phyloP scores from a whole-genome alignment of 2,113 vertebrate species.

The Hippolais icterina region DNA sequence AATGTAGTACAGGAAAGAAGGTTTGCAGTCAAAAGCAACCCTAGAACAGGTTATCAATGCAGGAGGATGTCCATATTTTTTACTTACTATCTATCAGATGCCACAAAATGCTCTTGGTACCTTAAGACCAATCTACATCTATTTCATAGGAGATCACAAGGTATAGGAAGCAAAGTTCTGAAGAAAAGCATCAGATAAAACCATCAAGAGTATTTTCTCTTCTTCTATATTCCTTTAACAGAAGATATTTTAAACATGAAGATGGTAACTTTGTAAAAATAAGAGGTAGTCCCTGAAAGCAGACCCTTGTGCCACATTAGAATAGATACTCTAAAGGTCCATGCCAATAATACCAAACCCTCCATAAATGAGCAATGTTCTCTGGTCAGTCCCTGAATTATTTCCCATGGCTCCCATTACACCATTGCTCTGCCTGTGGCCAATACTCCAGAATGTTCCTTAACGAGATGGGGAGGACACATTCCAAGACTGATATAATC shows the following conservation, averaged over 20 bases:
- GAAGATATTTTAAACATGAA: not conserved
- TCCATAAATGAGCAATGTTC: not conserved
- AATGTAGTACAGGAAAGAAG: not conserved
- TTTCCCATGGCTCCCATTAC: not conserved
- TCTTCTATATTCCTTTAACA: not conserved
- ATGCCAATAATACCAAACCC: not conserved
- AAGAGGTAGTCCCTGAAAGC: not conserved
- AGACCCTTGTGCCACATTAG: not conserved
- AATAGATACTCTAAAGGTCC: not conserved
- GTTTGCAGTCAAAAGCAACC: not conserved
- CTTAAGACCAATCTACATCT: not conserved
- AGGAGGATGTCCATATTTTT: not conserved
- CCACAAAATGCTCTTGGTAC: not conserved
- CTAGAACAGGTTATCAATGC: not conserved
- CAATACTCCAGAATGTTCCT: not conserved
- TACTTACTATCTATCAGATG: not conserved
- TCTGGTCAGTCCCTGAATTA: not conserved
- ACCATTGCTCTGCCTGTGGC: not conserved
- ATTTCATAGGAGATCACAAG: not conserved
- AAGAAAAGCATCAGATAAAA: not conserved
- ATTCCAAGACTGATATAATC: not conserved
- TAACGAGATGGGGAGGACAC: not conserved
- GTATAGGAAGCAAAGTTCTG: not conserved
- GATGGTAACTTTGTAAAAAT: not conserved
- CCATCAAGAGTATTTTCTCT: not conserved